A percentile compares a stretch with the other conserved stretches of the same genome.
Evolutionary conservation across 2,888 invertebrate genomes (phyloP).

Genomic region (Pristionchus maxplancki): DNA sequence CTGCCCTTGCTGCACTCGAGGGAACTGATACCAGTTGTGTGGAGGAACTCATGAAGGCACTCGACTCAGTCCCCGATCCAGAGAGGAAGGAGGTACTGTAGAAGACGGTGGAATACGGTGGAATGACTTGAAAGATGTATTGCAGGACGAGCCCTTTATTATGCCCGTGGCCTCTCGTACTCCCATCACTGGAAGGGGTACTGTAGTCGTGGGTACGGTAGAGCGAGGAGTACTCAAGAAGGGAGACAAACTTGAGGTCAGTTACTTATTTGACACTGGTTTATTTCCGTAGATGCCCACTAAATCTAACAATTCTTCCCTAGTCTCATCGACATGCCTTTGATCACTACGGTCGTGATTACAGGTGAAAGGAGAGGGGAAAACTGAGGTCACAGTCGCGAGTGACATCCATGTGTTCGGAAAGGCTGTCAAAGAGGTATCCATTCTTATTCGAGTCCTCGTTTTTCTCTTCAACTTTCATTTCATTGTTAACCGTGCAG

Average conservation of each 20-base stretch:
- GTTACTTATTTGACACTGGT: background rate
- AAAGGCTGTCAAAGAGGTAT: slow-evolving; percentile 79
- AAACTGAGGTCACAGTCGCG: slow-evolving; percentile 84
- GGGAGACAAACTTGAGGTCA: slow-evolving; percentile 84
- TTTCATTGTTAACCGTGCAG: slow-evolving; percentile 37
- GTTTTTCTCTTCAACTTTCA: background rate
- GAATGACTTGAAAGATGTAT: background rate
- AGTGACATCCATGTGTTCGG: slow-evolving; percentile 90
- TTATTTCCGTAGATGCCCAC: too few species aligned
- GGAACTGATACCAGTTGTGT: slow-evolving; percentile 82
- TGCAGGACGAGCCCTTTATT: slow-evolving; percentile 82
- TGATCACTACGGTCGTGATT: background rate
- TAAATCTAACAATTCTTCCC: too few species aligned
- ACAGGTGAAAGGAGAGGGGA: slow-evolving; percentile 70
- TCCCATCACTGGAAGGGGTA: slow-evolving; percentile 89
- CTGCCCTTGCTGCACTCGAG: slow-evolving; percentile 87
- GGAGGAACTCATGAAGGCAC: slow-evolving; percentile 65
- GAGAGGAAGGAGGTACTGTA: slow-evolving; percentile 64
- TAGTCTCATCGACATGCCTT: too few species aligned
- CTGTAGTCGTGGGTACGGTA: slow-evolving; percentile 91
- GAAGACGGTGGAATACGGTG: background rate
- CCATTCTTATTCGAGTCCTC: background rate
- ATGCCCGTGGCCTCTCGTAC: slow-evolving; percentile 91
- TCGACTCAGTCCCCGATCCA: slow-evolving; percentile 71
- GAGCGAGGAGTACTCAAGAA: slow-evolving; percentile 86